Percentiles rank a stretch among this genome's conserved stretches.
Conservation (phyloP, 2,888 invertebrate species). For the Gandaritis pyraliata region DNA sequence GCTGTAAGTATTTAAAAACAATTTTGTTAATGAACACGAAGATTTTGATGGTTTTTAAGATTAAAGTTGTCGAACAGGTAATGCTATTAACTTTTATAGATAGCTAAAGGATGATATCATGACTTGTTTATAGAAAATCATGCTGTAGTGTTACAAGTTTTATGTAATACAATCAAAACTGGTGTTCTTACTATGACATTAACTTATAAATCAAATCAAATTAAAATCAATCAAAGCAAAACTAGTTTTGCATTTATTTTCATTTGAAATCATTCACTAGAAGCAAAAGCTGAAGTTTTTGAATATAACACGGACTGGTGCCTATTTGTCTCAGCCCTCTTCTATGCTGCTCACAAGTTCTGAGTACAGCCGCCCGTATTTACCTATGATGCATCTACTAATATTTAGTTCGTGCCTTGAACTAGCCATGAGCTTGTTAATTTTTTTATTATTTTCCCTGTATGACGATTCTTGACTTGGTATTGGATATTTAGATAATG, state of each 20-base stretch:
- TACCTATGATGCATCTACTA: neutral
- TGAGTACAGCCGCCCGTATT: neutral
- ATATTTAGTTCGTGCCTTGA: conserved; percentile 25
- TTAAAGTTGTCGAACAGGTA: conserved; percentile 14
- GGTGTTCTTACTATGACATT: too few relatives aligned
- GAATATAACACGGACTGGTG: too few relatives aligned
- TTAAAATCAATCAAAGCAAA: too few relatives aligned
- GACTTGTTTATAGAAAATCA: neutral
- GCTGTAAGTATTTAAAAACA: conserved; percentile 82
- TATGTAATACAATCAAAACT: neutral
- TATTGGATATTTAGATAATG: conserved; percentile 3
- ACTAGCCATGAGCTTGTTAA: conserved; percentile 28
- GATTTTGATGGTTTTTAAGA: neutral
- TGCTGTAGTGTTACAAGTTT: conserved; percentile 6
- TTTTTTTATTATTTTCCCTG: conserved; percentile 25
- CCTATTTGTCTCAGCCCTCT: too few relatives aligned
- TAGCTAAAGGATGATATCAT: conserved; percentile 10
- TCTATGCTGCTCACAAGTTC: neutral
- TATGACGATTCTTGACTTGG: conserved; percentile 7
- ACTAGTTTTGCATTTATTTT: too few relatives aligned
- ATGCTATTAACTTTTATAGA: neutral
- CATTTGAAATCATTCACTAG: too few relatives aligned
- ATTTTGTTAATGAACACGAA: neutral
- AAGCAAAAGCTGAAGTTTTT: too few relatives aligned
- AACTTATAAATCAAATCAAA: too few relatives aligned